Evolutionary conservation across 2,888 invertebrate genomes (phyloP).

Genomic region (Diloba caeruleocephala): DNA sequence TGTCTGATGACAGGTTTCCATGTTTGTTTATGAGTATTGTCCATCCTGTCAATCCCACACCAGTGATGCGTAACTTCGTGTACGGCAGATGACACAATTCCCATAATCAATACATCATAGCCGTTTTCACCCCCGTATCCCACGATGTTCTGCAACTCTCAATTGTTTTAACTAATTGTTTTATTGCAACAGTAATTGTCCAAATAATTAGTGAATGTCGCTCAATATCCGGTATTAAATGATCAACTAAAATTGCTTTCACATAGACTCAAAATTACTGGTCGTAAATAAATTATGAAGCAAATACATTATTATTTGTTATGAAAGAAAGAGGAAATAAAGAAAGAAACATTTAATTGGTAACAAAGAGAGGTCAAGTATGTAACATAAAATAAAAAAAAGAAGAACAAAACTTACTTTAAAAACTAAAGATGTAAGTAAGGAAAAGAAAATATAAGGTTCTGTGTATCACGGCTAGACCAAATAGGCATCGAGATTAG

Average conservation of each 20-base stretch:
- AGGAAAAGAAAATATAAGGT: no score
- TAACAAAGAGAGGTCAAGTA: no score
- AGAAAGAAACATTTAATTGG: no score
- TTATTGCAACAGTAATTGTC: constrained; percentile 74
- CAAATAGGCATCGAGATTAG: no score
- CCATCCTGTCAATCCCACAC: constrained; percentile 64
- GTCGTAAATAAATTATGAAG: no score
- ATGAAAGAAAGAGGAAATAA: no score
- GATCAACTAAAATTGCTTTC: constrained; percentile 6
- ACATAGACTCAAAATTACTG: no score
- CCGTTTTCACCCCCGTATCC: constrained; percentile 66
- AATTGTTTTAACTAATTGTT: constrained; percentile 80
- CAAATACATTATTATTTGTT: no score
- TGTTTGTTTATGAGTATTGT: constrained; percentile 26
- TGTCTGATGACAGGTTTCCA: neutral
- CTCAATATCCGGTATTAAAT: constrained; percentile 65
- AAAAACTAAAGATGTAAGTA: no score
- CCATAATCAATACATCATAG: constrained; percentile 73
- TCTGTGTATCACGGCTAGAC: no score
- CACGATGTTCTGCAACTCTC: constrained; percentile 73
- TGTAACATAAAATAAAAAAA: no score
- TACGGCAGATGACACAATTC: constrained; percentile 81
- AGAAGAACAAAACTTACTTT: no score
- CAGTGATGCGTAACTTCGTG: constrained; percentile 70
- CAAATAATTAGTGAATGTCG: constrained; percentile 63